Evolutionary conservation across 2,113 vertebrate species (phyloP).

Genomic region (Tetrax tetrax): DNA sequence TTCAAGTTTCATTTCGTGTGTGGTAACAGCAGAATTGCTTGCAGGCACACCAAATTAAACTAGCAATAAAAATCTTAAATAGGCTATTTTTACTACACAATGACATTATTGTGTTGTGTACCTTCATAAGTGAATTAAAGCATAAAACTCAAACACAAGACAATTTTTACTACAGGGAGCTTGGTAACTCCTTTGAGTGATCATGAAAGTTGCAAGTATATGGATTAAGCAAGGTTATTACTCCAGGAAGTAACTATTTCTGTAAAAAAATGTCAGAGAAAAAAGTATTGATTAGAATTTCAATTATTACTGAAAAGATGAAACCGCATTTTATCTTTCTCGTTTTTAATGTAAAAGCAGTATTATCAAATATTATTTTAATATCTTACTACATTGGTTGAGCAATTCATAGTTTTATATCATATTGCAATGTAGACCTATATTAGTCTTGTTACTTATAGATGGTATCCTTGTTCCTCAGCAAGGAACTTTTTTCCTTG

Average conservation of each 20-base stretch:
- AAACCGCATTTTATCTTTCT: not conserved
- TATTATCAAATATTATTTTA: not conserved
- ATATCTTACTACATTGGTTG: not conserved
- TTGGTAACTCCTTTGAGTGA: not conserved
- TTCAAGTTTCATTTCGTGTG: not conserved
- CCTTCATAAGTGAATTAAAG: not conserved
- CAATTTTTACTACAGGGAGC: not conserved
- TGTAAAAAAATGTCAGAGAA: not conserved
- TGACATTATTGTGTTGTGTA: not conserved
- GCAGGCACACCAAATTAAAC: not conserved
- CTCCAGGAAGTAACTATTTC: not conserved
- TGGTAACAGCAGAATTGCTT: not conserved
- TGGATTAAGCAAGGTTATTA: not conserved
- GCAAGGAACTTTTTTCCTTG: not conserved
- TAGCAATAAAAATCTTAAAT: not conserved
- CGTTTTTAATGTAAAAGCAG: not conserved
- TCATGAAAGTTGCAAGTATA: not conserved
- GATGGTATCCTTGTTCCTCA: not conserved
- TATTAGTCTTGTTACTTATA: not conserved
- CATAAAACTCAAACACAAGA: not conserved
- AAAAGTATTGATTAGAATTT: not conserved
- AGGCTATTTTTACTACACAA: not conserved
- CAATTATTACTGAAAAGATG: not conserved
- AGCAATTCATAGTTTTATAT: not conserved
- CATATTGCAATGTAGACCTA: not conserved